These are phyloP conservation scores for Orchesellides sinensis DNA, from an alignment of 2,888 invertebrate genomes.

Conservation along the genomic window DNA sequence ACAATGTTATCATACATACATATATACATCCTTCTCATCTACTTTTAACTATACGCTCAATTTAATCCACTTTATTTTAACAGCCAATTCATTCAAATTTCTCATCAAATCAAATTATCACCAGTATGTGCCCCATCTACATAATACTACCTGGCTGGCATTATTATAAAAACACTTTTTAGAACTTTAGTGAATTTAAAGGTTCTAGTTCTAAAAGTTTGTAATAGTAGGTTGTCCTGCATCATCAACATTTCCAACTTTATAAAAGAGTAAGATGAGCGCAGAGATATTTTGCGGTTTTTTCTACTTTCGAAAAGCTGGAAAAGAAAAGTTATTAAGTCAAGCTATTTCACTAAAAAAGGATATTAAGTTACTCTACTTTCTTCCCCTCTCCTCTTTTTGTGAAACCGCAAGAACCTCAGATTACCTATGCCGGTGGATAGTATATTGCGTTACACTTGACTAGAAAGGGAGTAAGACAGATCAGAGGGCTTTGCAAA, in stretches of 20 bases:
- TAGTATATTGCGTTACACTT: neutral
- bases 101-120: constrained; percentile 7
- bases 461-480: too few species aligned
- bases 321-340: constrained; percentile 58
- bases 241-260: neutral
- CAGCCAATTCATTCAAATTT: constrained; percentile 39
- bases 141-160: neutral
- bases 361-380: constrained; percentile 63
- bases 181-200: too few species aligned
- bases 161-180: neutral
- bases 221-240: neutral
- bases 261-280: constrained; percentile 8
- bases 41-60: neutral
- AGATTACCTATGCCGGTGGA: neutral
- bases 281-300: constrained; percentile 15
- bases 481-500: neutral
- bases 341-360: constrained; percentile 57
- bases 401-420: constrained; percentile 3
- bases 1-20: neutral
- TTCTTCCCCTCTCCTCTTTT: constrained; percentile 49
- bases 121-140: neutral
- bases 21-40: neutral
- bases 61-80: constrained; percentile 59
- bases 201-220: neutral
- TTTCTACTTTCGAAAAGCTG: neutral